phyloP scores from a whole-genome alignment of 2,113 vertebrate genomes.

The Hippoglossus stenolepis region DNA sequence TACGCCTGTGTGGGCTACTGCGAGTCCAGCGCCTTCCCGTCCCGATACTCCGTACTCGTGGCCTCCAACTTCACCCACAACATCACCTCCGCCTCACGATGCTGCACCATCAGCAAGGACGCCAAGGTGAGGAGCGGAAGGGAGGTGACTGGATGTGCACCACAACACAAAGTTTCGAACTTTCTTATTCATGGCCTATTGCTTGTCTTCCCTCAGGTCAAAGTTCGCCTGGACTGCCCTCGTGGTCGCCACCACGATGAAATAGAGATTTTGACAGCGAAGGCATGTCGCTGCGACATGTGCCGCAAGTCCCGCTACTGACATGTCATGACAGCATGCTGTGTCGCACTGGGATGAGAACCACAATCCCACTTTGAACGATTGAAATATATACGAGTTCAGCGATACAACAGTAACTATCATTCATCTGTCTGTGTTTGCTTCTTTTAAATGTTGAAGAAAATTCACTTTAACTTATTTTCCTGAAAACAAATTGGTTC shows the following conservation, averaged over 20 bases:
- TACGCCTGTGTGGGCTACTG: conserved; percentile 92
- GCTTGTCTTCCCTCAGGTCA: conserved; percentile 78
- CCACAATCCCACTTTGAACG: neutral
- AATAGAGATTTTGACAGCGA: conserved; percentile 87
- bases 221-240: conserved; percentile 86
- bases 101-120: conserved; percentile 88
- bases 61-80: conserved; percentile 90
- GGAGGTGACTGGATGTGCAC: neutral
- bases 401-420: conserved; percentile 6
- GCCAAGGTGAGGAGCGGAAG: conserved; percentile 67
- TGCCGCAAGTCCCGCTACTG: conserved; percentile 89
- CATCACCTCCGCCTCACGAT: conserved; percentile 88
- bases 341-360: neutral
- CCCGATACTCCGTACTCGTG: conserved; percentile 87
- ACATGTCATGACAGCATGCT: conserved; percentile 25
- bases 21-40: conserved; percentile 92
- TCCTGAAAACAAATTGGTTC: conserved; percentile 2
- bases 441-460: conserved; percentile 23
- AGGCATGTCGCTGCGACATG: conserved; percentile 88
- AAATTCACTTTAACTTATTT: conserved; percentile 19
- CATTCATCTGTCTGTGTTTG: conserved; percentile 9
- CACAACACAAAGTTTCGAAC: accelerated
- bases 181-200: neutral
- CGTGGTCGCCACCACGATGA: conserved; percentile 78
- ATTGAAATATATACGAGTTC: neutral